Evolutionary conservation across 2,113 vertebrate species (phyloP).

Genomic region (Cettia cetti): DNA sequence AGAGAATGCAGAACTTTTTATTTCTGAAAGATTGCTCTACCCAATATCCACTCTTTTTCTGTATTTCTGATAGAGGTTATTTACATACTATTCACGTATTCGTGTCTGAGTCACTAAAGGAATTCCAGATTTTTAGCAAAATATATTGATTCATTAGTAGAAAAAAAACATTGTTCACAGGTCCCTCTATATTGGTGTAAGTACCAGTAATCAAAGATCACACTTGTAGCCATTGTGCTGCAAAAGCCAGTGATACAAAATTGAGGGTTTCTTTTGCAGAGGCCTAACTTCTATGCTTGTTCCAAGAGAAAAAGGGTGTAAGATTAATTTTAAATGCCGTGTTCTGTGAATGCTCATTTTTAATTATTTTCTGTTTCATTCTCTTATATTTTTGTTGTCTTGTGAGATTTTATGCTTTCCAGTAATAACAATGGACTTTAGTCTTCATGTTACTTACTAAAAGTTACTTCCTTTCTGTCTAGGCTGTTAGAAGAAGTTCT

Average conservation of each 20-base stretch:
- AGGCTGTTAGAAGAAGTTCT: conserved; percentile 90
- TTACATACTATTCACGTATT: background rate
- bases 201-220: background rate
- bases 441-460: background rate
- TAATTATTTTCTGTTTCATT: background rate
- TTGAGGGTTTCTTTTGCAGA: background rate
- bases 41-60: background rate
- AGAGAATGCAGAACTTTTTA: background rate
- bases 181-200: background rate
- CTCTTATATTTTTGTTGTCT: background rate
- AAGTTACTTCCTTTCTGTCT: background rate
- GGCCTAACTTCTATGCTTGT: background rate
- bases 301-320: background rate
- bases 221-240: background rate
- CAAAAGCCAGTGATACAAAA: background rate
- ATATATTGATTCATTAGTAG: background rate
- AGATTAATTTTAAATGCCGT: background rate
- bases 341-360: background rate
- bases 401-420: background rate
- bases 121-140: background rate
- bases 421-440: background rate
- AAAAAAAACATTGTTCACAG: background rate
- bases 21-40: background rate
- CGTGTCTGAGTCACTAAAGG: background rate
- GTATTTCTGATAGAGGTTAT: background rate